Conservation (phyloP, 2,888 invertebrate genomes). For the Ormyrus nitidulus region DNA sequence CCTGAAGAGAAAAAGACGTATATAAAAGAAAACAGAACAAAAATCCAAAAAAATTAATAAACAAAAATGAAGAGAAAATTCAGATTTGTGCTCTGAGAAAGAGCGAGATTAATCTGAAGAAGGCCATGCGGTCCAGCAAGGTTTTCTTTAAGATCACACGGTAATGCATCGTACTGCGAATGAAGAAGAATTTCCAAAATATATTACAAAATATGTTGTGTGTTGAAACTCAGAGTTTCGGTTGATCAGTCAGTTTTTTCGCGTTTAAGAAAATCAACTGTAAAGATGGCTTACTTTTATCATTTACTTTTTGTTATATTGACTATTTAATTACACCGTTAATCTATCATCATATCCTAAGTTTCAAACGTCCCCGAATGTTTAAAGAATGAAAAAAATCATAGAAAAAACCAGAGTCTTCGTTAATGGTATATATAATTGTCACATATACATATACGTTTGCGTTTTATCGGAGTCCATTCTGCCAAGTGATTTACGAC, state of each 20-base stretch:
- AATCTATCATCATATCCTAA: conserved; percentile 50
- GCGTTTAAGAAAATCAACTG: conserved; percentile 58
- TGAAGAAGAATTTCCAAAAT: conserved; percentile 35
- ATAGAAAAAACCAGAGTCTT: conserved; percentile 47
- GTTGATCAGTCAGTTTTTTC: conserved; percentile 62
- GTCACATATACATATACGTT: conserved; percentile 30
- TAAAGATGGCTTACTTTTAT: conserved; percentile 46
- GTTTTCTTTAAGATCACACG: conserved; percentile 35
- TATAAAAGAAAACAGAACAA: conserved; percentile 62
- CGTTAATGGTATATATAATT: conserved; percentile 45
- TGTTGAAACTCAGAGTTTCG: conserved; percentile 65
- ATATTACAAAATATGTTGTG: conserved; percentile 52
- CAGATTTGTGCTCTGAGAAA: conserved; percentile 43
- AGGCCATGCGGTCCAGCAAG: conserved; percentile 21
- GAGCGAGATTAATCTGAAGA: conserved; percentile 20
- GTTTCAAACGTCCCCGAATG: conserved; percentile 46
- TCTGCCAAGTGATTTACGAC: conserved; percentile 61
- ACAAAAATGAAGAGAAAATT: conserved; percentile 38
- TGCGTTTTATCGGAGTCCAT: conserved; percentile 53
- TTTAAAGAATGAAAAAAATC: conserved; percentile 49
- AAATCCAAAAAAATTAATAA: conserved; percentile 57
- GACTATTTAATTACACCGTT: conserved; percentile 54
- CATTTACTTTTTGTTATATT: conserved; percentile 54
- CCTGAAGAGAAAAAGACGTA: conserved; percentile 67
- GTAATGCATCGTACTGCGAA: conserved; percentile 31